Evolutionary conservation across 2,113 vertebrate species (phyloP).

Genomic region (Astatotilapia flaviijosephi): DNA sequence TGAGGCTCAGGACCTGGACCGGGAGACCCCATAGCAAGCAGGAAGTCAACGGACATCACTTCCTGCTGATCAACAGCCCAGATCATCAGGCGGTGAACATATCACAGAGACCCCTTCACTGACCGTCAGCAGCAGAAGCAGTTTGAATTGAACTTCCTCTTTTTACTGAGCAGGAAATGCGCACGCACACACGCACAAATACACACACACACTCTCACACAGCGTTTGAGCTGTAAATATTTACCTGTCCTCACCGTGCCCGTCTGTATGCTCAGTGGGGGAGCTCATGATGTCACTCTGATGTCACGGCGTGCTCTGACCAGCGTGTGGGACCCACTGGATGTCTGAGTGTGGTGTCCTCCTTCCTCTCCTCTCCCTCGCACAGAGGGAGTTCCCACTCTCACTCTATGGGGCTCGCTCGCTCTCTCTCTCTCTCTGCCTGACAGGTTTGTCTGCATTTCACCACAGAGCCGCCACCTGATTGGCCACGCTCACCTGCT

Average conservation of each 20-base stretch:
- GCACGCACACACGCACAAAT: background rate
- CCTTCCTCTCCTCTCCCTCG: background rate
- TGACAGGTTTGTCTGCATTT: slow-evolving; percentile 64
- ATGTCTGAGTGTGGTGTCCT: background rate
- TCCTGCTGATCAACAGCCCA: background rate
- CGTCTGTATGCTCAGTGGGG: background rate
- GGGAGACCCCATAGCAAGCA: background rate
- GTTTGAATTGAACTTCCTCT: slow-evolving; percentile 5
- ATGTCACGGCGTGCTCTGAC: slow-evolving; percentile 34
- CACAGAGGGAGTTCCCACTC: background rate
- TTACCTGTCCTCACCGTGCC: slow-evolving; percentile 8
- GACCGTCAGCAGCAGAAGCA: background rate
- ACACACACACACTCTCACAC: background rate
- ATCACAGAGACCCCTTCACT: background rate
- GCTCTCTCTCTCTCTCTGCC: background rate
- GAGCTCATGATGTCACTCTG: slow-evolving; percentile 56
- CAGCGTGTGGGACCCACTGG: slow-evolving; percentile 8
- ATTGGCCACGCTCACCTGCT: slow-evolving; percentile 47
- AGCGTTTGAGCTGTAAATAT: background rate
- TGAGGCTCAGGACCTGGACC: background rate
- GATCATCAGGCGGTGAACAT: background rate
- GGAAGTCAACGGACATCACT: background rate
- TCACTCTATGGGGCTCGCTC: slow-evolving; percentile 8
- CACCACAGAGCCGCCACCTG: background rate
- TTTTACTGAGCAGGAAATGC: slow-evolving; percentile 7